phyloP scores from a whole-genome alignment of 2,113 vertebrate genomes.

The Mastomys coucha region DNA sequence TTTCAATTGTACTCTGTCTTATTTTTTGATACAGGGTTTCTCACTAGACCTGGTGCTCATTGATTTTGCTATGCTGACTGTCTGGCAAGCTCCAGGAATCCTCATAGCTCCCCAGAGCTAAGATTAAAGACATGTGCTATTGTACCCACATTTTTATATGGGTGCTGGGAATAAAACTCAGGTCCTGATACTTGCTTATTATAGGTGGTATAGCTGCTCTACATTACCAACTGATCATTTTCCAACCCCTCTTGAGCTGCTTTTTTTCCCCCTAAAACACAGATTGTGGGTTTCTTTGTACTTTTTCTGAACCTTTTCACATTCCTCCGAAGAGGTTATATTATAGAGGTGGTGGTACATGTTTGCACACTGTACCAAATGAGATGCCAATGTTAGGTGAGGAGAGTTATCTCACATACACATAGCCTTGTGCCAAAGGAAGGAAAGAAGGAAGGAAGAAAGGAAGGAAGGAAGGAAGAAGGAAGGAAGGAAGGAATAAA shows the following conservation, averaged over 20 bases:
- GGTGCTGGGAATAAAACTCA: not conserved
- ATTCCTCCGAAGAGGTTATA: not conserved
- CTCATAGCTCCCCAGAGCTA: not conserved
- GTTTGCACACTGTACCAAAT: not conserved
- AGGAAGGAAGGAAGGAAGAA: not conserved
- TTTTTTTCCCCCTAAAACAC: not conserved
- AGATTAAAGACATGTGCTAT: not conserved
- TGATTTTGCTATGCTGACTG: not conserved
- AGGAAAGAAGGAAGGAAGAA: not conserved
- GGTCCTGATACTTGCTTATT: not conserved
- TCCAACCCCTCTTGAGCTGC: not conserved
- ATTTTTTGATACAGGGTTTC: not conserved
- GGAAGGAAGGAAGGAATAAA: not conserved
- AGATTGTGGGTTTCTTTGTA: not conserved
- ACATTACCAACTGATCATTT: not conserved
- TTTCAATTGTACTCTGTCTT: not conserved
- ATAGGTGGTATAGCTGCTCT: not conserved
- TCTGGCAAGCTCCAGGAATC: not conserved
- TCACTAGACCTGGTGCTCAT: not conserved
- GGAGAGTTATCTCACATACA: not conserved
- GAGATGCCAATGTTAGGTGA: not conserved
- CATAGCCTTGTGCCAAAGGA: not conserved
- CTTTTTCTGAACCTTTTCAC: slow-evolving; percentile 35
- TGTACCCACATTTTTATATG: not conserved
- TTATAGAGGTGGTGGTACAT: not conserved